Conservation (phyloP, 2,888 invertebrate species). For the Shargacucullia verbasci region DNA sequence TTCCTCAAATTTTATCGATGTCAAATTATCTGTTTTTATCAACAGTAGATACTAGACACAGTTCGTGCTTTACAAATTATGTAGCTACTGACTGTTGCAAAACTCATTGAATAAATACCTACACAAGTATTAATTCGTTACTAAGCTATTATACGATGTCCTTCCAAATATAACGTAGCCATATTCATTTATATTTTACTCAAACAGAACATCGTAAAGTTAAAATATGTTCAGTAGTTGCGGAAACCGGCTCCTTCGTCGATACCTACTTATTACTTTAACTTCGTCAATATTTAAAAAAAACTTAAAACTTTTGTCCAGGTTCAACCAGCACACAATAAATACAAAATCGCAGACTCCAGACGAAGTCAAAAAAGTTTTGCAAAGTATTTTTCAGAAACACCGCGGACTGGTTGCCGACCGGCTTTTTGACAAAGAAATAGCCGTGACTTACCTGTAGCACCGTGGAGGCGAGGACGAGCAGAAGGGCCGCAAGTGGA, state of each 20-base stretch:
- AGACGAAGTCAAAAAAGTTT: constrained; percentile 58
- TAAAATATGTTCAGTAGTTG: constrained; percentile 52
- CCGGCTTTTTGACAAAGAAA: constrained; percentile 32
- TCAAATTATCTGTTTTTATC: constrained; percentile 51
- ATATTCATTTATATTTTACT: constrained; percentile 26
- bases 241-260: constrained; percentile 57
- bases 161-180: background rate
- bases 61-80: constrained; percentile 1
- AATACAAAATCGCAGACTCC: constrained; percentile 43
- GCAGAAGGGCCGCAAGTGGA: constrained; percentile 70
- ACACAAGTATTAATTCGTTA: constrained; percentile 1
- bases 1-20: constrained; percentile 38
- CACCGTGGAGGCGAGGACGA: constrained; percentile 63
- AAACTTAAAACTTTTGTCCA: constrained; percentile 30
- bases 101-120: background rate
- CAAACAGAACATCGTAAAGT: constrained; percentile 38
- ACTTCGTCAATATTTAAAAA: constrained; percentile 32
- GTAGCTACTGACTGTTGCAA: constrained; percentile 2
- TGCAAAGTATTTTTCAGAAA: constrained; percentile 59
- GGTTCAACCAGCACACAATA: constrained; percentile 27
- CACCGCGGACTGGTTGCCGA: constrained; percentile 29
- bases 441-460: constrained; percentile 61
- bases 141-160: constrained; percentile 2
- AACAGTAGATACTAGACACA: constrained; percentile 10
- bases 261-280: constrained; percentile 43